Evolutionary conservation across 2,113 vertebrate genomes (phyloP).

Genomic region (Paramormyrops kingsleyae): DNA sequence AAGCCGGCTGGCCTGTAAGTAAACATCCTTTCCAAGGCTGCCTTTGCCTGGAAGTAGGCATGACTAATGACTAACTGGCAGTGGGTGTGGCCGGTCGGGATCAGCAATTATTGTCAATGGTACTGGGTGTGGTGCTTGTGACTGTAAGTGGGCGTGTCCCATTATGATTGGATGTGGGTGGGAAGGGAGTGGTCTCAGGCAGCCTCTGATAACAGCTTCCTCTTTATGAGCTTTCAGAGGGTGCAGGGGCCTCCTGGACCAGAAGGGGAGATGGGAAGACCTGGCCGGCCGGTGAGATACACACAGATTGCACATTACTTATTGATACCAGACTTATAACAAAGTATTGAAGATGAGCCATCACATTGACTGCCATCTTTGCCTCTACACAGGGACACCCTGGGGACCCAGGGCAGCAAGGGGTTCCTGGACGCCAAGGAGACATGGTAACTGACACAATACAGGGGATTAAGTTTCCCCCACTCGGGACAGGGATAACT

Average conservation of each 20-base stretch:
- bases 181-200: slow-evolving; percentile 15
- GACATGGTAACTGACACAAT: slow-evolving; percentile 55
- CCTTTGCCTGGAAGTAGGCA: background rate
- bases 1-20: slow-evolving; percentile 81
- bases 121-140: background rate
- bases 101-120: background rate
- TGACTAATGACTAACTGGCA: background rate
- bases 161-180: background rate
- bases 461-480: background rate
- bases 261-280: slow-evolving; percentile 67
- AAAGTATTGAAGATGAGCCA: background rate
- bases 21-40: background rate
- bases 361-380: background rate
- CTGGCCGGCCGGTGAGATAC: slow-evolving; percentile 64
- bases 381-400: slow-evolving; percentile 57
- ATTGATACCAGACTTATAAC: background rate
- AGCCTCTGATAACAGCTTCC: slow-evolving; percentile 33
- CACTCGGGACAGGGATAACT: background rate
- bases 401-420: slow-evolving; percentile 65
- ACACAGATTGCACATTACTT: too few relatives aligned
- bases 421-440: slow-evolving; percentile 61
- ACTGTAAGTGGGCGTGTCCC: background rate
- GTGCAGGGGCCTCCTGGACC: slow-evolving; percentile 61
- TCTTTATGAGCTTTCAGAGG: slow-evolving; percentile 62
- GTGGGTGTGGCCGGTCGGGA: background rate